phyloP scores from a whole-genome alignment of 2,113 vertebrate genomes.

The Axis porcinus region DNA sequence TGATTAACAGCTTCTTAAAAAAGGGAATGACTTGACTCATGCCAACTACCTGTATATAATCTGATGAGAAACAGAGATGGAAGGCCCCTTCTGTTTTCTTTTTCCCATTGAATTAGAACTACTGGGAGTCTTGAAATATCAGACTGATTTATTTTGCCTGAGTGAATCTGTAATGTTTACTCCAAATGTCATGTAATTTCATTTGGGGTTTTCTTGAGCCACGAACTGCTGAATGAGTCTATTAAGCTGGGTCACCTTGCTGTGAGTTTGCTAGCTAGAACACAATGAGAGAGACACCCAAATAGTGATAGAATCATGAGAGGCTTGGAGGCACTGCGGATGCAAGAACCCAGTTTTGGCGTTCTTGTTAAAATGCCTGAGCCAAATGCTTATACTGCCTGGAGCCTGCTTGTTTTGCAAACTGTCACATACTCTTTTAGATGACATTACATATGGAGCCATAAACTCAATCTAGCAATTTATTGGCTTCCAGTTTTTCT shows the following conservation, averaged over 20 bases:
- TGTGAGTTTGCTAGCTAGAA: not conserved
- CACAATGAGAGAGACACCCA: not conserved
- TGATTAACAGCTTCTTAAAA: not conserved
- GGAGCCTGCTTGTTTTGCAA: constrained; percentile 28
- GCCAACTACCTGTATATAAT: not conserved
- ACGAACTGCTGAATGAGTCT: not conserved
- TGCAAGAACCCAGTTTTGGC: not conserved
- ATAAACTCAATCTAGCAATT: constrained; percentile 51
- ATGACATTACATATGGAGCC: constrained; percentile 36
- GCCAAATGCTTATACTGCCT: not conserved
- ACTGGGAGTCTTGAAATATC: not conserved
- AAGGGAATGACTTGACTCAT: not conserved
- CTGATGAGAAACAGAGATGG: not conserved
- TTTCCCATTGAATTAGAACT: not conserved
- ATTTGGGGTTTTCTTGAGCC: not conserved
- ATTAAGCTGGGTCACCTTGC: not conserved
- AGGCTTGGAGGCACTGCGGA: rapidly evolving
- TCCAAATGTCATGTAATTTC: not conserved
- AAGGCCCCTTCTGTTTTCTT: not conserved
- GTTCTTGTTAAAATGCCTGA: not conserved
- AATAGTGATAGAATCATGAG: not conserved
- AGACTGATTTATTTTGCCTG: constrained; percentile 24
- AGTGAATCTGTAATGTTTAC: constrained; percentile 27
- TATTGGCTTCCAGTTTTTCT: constrained; percentile 51
- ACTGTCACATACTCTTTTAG: not conserved